phyloP scores from a whole-genome alignment of 2,113 vertebrate genomes.

The Montifringilla adamsi region DNA sequence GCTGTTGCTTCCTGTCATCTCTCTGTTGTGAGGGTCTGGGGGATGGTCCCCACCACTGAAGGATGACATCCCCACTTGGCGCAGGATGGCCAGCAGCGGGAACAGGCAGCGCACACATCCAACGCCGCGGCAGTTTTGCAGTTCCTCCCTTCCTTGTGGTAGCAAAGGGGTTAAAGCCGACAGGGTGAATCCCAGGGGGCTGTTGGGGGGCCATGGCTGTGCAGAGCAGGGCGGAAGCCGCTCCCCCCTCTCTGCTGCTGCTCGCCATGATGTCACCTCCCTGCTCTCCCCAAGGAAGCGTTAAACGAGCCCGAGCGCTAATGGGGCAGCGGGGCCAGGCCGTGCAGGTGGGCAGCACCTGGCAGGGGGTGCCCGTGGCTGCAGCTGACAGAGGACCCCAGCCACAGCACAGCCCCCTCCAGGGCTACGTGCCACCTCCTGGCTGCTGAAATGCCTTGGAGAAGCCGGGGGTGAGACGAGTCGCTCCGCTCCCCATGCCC shows the following conservation, averaged over 20 bases:
- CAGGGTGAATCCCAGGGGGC: neutral
- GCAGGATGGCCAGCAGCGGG: accelerated
- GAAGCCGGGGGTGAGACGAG: accelerated
- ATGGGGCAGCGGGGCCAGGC: accelerated
- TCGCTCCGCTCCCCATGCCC: accelerated
- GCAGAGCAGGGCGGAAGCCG: neutral
- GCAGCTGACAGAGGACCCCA: neutral
- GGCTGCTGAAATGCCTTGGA: neutral
- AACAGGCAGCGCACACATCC: neutral
- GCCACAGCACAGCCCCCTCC: neutral
- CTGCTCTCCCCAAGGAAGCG: neutral
- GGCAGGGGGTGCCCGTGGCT: neutral
- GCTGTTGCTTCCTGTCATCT: neutral
- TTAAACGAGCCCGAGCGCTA: neutral
- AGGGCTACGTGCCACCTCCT: neutral
- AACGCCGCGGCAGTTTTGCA: accelerated
- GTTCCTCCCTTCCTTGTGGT: neutral
- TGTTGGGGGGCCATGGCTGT: neutral
- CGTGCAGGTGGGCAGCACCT: neutral
- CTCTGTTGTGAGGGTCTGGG: neutral
- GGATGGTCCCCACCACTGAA: neutral
- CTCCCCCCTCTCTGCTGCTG: neutral
- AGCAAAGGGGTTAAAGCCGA: neutral
- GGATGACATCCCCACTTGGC: neutral
- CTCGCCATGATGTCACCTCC: neutral